Conservation (phyloP, 2,888 invertebrate genomes). For the Polydrusus cervinus region DNA sequence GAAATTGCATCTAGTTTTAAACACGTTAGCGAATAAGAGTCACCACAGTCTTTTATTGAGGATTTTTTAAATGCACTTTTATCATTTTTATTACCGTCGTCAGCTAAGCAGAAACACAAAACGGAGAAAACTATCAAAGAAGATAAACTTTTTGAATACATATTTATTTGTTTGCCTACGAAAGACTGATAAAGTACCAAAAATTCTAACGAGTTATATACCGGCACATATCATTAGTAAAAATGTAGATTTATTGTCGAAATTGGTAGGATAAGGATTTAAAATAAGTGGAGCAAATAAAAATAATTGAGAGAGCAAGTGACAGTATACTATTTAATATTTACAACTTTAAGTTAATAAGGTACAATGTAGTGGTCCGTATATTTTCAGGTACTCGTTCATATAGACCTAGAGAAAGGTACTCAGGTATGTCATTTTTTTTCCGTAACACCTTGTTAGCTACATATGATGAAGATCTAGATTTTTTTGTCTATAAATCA, state of each 20-base stretch:
- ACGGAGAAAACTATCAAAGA: slow-evolving; percentile 19
- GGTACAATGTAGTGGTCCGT: not conserved
- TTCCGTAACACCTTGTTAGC: slow-evolving; percentile 7
- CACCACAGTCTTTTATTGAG: slow-evolving; percentile 71
- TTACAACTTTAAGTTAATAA: slow-evolving; percentile 12
- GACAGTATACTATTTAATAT: slow-evolving; percentile 62
- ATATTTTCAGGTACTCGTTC: not conserved
- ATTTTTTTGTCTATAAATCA: slow-evolving; percentile 16
- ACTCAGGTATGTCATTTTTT: slow-evolving; percentile 1
- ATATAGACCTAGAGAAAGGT: slow-evolving; percentile 14
- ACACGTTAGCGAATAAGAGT: slow-evolving; percentile 79
- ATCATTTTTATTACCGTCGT: slow-evolving; percentile 43
- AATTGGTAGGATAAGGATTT: slow-evolving; percentile 42
- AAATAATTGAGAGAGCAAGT: slow-evolving; percentile 68
- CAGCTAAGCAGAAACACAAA: not conserved
- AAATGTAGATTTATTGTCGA: slow-evolving; percentile 44
- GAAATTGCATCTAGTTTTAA: slow-evolving; percentile 83
- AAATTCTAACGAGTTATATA: slow-evolving; percentile 55
- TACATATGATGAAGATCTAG: slow-evolving; percentile 14
- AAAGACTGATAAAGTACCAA: slow-evolving; percentile 57
- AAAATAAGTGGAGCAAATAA: slow-evolving; percentile 69
- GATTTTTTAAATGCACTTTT: slow-evolving; percentile 60
- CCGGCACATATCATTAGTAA: slow-evolving; percentile 39
- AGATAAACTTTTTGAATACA: slow-evolving; percentile 26
- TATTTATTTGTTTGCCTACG: slow-evolving; percentile 22